A percentile compares a stretch with the other conserved stretches of the same genome.
Conservation (phyloP, 2,113 vertebrate genomes). For the Ptilonorhynchus violaceus region DNA sequence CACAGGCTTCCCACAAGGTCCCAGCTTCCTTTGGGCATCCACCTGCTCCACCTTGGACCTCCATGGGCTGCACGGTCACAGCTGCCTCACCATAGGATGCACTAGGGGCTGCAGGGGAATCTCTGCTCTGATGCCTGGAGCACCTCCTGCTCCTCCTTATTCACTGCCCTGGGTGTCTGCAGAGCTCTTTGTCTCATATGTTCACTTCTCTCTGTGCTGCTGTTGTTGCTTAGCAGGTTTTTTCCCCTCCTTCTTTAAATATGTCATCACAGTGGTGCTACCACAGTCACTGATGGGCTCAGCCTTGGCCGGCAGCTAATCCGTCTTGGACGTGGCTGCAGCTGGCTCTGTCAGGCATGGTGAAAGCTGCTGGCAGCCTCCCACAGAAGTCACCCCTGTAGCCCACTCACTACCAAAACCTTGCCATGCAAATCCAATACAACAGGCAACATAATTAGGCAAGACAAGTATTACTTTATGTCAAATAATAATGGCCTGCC, state of each 20-base stretch:
- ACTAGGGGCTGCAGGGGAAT: not conserved
- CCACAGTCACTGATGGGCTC: rapidly evolving
- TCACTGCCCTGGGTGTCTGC: not conserved
- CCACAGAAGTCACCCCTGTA: not conserved
- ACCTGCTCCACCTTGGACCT: not conserved
- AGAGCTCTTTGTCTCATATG: not conserved
- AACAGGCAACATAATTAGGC: not conserved
- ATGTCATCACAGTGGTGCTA: not conserved
- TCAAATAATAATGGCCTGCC: not conserved
- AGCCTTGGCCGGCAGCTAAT: not conserved
- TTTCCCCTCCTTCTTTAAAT: not conserved
- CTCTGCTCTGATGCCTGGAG: not conserved
- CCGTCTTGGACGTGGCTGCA: not conserved
- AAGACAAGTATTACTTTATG: not conserved
- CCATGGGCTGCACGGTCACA: not conserved
- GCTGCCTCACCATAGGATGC: no score
- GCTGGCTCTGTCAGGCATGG: rapidly evolving
- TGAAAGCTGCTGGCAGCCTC: not conserved
- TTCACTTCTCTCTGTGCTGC: not conserved
- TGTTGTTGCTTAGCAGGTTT: not conserved
- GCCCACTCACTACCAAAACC: not conserved
- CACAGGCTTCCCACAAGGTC: not conserved
- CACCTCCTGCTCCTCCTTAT: not conserved
- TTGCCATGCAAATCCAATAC: not conserved
- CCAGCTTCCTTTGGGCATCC: not conserved